Conservation (phyloP, 2,113 vertebrate genomes). For the Protobothrops flavoviridis region DNA sequence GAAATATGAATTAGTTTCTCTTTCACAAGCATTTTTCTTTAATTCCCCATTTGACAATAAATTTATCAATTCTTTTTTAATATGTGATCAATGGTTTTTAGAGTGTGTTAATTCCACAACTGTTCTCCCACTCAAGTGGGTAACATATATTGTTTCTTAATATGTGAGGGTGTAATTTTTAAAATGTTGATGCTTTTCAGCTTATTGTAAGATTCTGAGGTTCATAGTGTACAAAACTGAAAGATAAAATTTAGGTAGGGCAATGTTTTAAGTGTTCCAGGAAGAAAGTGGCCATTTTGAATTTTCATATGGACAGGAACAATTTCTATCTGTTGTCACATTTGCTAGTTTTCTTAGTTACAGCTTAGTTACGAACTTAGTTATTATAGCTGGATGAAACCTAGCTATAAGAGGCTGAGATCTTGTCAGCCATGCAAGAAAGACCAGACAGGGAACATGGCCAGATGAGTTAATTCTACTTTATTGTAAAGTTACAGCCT, state of each 20-base stretch:
- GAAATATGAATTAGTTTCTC: neutral
- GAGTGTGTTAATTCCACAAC: neutral
- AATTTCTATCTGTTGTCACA: neutral
- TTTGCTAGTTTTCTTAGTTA: conserved; percentile 3
- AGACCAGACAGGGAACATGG: neutral
- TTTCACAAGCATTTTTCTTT: neutral
- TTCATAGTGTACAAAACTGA: neutral
- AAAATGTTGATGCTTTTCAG: neutral
- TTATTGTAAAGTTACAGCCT: neutral
- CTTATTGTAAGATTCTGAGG: neutral
- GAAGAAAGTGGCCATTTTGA: neutral
- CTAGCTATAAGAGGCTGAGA: neutral
- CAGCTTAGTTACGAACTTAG: neutral
- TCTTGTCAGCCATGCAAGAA: neutral
- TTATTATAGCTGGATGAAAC: neutral
- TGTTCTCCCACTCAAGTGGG: neutral
- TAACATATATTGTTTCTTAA: neutral
- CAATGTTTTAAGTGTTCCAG: neutral
- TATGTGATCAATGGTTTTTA: neutral
- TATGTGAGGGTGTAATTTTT: neutral
- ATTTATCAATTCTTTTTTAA: neutral
- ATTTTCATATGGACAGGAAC: neutral
- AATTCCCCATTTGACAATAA: neutral
- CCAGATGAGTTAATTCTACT: neutral
- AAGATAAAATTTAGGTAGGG: neutral